Evolutionary conservation across 2,888 invertebrate genomes (phyloP), one percentile per base, ranked within the genome.

Genomic region (Cheilosia variabilis): DNA sequence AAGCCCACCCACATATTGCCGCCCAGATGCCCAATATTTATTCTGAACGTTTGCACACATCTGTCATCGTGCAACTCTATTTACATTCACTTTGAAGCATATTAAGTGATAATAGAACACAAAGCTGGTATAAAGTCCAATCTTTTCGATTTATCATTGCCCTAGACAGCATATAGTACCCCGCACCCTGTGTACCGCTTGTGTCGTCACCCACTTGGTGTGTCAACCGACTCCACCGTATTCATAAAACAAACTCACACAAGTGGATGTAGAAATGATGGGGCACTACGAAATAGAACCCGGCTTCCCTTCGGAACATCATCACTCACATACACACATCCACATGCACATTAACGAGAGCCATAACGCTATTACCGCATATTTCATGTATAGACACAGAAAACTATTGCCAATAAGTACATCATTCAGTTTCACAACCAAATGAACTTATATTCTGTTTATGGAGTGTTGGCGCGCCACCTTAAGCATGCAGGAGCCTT

Each of bases 211-310:
- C 79, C 50, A 69, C 57, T 68, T 52, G 52, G 68, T 63, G 45
- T 73, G 60, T 66, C 72, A 72, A 78, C 75, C 41, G 19, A 13
- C 17, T 13, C 34, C 19, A 52, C 41, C 55, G 50, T 50, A 58
- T 34, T 75, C 52, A 62, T 60, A 69, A 37, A 79, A 79, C 58
- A 84, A 80, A 71, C 80, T 76, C 73, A 71, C 75, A 84, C 80
- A 75, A 84, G 80, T 76, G 69, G 84, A 84, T 37, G 37, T 80
- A 84, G 65, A 84, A 80, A 84, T 76, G 84, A 84, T 84, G 69
- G 75, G 80, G 60, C 79, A 75, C 79, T 84, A 84, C 60, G 50
- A 60, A 69, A 65, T 69, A 7, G 10, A 19, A 17, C 19, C 9
- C 9, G 17, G 17, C 19, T 52, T 60, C 73, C 31, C 47, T 84